Evolutionary conservation across 2,888 invertebrate species (phyloP).

Genomic region (Dendrolimus houi): DNA sequence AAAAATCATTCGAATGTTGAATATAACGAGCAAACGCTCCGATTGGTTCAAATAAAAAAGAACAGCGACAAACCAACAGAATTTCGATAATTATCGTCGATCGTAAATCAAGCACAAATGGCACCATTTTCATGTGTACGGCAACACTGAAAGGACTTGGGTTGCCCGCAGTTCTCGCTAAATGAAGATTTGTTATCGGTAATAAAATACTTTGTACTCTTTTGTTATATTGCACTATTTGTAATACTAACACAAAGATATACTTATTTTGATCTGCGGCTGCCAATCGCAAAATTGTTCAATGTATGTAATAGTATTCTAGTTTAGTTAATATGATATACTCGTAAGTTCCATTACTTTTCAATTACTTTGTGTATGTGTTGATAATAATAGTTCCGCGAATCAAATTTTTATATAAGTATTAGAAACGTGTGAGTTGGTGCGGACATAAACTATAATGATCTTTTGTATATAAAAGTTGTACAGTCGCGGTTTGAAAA

Average conservation of each 20-base stretch:
- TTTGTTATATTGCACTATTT: slow-evolving; percentile 21
- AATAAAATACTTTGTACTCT: slow-evolving; percentile 44
- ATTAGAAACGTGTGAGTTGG: no score
- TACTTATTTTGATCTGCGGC: slow-evolving; percentile 6
- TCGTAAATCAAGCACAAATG: slow-evolving; percentile 53
- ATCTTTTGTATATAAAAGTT: no score
- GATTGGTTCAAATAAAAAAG: slow-evolving; percentile 16
- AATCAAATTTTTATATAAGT: no score
- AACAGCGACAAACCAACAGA: slow-evolving; percentile 25
- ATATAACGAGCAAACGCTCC: slow-evolving; percentile 4
- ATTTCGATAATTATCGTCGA: slow-evolving; percentile 38
- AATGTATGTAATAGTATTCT: no score
- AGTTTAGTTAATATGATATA: no score
- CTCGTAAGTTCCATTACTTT: no score
- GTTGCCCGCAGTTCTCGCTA: slow-evolving; percentile 23
- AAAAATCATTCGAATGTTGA: slow-evolving; percentile 8
- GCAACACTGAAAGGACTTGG: slow-evolving; percentile 36
- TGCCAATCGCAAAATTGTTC: no score
- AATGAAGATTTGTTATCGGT: slow-evolving; percentile 57
- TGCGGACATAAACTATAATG: no score
- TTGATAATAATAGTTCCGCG: no score
- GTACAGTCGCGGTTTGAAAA: no score
- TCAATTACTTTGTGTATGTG: no score
- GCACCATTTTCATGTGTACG: slow-evolving; percentile 32
- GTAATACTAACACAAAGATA: slow-evolving; percentile 16